Evolutionary conservation across 2,113 vertebrate species (phyloP).

Genomic region (Nothobranchius kuhntae): DNA sequence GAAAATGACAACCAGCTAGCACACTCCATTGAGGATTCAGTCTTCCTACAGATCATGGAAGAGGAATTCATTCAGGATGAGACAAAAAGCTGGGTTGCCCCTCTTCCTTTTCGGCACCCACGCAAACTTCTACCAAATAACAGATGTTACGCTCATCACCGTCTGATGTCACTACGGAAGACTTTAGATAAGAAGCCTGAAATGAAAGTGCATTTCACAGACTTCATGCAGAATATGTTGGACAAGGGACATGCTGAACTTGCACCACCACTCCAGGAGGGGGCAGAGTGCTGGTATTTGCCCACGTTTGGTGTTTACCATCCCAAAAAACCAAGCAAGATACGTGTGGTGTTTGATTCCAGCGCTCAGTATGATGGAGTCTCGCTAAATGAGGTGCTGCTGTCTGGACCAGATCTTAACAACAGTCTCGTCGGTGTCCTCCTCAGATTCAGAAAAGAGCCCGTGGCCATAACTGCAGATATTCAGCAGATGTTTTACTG

Average conservation of each 20-base stretch:
- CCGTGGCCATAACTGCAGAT: background rate
- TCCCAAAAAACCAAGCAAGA: background rate
- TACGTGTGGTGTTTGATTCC: background rate
- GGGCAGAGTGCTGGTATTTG: background rate
- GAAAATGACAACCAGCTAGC: too few relatives aligned
- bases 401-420: background rate
- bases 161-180: background rate
- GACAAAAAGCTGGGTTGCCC: background rate
- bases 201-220: background rate
- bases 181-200: background rate
- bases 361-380: background rate
- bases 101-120: background rate
- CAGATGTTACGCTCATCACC: too few relatives aligned
- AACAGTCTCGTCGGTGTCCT: background rate
- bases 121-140: background rate
- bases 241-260: background rate
- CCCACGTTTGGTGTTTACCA: background rate
- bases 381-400: background rate
- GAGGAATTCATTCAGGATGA: background rate
- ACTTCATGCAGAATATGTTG: fast-evolving
- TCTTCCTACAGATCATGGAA: background rate
- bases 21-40: too few relatives aligned
- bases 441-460: background rate
- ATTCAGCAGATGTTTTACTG: background rate
- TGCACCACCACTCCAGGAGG: background rate